These are phyloP conservation scores for Lophotis ruficrista DNA, from an alignment of 2,113 vertebrate species.

Conservation along the genomic window DNA sequence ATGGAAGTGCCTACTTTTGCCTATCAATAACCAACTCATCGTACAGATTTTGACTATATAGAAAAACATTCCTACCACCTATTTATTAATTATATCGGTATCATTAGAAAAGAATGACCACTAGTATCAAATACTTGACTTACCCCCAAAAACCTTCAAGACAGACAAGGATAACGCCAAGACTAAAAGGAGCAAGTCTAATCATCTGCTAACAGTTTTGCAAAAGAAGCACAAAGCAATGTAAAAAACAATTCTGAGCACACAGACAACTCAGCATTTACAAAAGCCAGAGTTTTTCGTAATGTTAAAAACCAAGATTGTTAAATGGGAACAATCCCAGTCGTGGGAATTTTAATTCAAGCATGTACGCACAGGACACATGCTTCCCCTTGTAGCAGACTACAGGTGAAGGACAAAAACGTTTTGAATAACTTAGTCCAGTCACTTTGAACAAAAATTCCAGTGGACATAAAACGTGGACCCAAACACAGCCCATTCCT, in stretches of 20 bases:
- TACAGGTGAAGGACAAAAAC: background rate
- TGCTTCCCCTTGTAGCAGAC: background rate
- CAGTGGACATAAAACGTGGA: background rate
- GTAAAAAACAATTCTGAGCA: background rate
- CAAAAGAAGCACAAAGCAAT: background rate
- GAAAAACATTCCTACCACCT: background rate
- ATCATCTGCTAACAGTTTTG: background rate
- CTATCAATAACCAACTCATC: background rate
- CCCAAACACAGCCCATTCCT: background rate
- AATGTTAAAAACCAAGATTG: background rate
- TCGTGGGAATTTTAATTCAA: background rate
- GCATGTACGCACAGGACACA: accelerated
- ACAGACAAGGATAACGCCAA: background rate
- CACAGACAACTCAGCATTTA: background rate
- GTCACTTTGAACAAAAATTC: background rate
- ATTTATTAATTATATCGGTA: background rate
- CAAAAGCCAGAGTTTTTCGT: background rate
- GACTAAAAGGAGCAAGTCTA: background rate
- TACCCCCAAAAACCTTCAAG: background rate
- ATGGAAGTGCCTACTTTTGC: background rate
- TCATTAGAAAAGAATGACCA: background rate
- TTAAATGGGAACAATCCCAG: background rate
- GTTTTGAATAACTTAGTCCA: background rate
- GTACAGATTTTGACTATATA: background rate
- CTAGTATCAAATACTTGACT: background rate